A percentile compares a stretch with the other conserved stretches of the same genome.
Evolutionary conservation across 2,888 invertebrate species (phyloP).

Genomic region (Tachina lurida): DNA sequence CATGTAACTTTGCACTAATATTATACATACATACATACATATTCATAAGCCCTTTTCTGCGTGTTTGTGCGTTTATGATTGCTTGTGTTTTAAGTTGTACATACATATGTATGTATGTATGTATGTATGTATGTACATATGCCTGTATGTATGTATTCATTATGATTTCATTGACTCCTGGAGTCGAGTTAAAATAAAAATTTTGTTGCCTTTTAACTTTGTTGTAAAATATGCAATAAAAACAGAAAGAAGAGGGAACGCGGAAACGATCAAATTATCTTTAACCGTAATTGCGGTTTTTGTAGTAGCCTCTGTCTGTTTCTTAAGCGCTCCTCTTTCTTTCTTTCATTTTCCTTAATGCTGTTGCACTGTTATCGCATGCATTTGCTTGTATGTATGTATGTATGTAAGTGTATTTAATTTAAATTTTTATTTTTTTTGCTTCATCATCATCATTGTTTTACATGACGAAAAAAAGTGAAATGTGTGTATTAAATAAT

Average conservation of each 20-base stretch:
- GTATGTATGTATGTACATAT: no score
- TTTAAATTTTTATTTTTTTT: neutral
- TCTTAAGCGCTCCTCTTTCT: neutral
- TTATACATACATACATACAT: constrained; percentile 29
- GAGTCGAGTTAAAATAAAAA: constrained; percentile 40
- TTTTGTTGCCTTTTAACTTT: constrained; percentile 55
- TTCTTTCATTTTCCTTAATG: constrained; percentile 24
- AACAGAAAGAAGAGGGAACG: constrained; percentile 43
- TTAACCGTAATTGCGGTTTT: constrained; percentile 70
- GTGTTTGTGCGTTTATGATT: constrained; percentile 15
- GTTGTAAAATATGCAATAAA: constrained; percentile 23
- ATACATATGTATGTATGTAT: no score
- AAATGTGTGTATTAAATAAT: constrained; percentile 37
- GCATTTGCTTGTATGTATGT: constrained; percentile 24
- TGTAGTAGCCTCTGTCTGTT: constrained; percentile 46
- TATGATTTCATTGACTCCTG: constrained; percentile 71
- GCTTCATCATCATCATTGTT: constrained; percentile 21
- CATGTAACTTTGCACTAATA: constrained; percentile 5
- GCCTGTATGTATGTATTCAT: constrained; percentile 18
- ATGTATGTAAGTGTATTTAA: constrained; percentile 4
- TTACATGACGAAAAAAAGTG: constrained; percentile 57
- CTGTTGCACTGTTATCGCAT: constrained; percentile 52
- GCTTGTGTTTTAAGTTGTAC: constrained; percentile 34
- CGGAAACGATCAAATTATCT: constrained; percentile 70
- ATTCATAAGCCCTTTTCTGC: constrained; percentile 24